Conservation (phyloP, 2,113 vertebrate species). For the Hippocampus mohnikei region DNA sequence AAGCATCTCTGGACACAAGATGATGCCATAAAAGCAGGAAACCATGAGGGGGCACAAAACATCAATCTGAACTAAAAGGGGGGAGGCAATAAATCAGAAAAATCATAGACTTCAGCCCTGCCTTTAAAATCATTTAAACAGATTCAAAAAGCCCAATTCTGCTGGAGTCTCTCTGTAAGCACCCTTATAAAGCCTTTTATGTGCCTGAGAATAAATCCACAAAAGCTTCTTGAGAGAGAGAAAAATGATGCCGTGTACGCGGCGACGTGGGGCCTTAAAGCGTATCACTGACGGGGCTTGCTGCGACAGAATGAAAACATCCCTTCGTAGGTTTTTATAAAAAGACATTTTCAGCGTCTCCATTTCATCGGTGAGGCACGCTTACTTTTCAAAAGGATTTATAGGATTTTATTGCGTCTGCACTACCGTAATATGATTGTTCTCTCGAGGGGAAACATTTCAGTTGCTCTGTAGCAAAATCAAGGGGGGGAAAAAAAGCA, state of each 20-base stretch:
- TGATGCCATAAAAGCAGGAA: conserved; percentile 76
- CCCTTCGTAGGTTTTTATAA: conserved; percentile 55
- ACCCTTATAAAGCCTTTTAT: conserved; percentile 74
- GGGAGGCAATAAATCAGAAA: conserved; percentile 73
- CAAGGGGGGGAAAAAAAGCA: conserved; percentile 1
- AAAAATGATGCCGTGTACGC: conserved; percentile 43
- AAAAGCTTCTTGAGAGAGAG: conserved; percentile 61
- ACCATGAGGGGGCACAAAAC: conserved; percentile 53
- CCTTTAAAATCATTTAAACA: conserved; percentile 79
- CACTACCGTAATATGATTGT: conserved; percentile 30
- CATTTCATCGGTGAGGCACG: conserved; percentile 33
- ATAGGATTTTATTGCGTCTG: conserved; percentile 44
- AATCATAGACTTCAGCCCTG: conserved; percentile 66
- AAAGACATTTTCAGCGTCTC: conserved; percentile 54
- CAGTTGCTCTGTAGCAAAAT: conserved; percentile 37
- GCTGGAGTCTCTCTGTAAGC: conserved; percentile 71
- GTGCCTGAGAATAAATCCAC: conserved; percentile 62
- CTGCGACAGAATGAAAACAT: conserved; percentile 52
- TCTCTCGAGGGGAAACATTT: conserved; percentile 43
- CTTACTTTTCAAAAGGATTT: conserved; percentile 31
- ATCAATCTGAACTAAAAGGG: conserved; percentile 76
- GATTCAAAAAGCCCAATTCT: conserved; percentile 75
- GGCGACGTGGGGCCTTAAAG: conserved; percentile 49
- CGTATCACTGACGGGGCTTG: conserved; percentile 50
- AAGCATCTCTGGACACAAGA: conserved; percentile 78